Evolutionary conservation across 2,797 vertebrate species (phyloP).

Genomic region (Danio jaintianensis): DNA sequence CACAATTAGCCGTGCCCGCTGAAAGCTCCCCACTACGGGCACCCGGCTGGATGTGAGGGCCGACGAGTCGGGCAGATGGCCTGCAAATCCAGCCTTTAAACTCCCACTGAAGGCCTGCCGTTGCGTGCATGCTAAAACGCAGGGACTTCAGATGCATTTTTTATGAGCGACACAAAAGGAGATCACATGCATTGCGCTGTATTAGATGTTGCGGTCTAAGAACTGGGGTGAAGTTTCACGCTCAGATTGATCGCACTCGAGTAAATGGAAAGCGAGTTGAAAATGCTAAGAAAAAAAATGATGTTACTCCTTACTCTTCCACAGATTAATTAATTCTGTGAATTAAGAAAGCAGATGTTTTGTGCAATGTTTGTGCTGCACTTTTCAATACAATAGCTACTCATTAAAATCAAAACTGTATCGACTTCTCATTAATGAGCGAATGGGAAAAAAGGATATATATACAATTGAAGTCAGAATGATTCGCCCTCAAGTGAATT

Average conservation of each 20-base stretch:
- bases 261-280: too few species aligned
- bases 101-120: constrained; percentile 5
- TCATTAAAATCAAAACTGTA: too few species aligned
- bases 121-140: not conserved
- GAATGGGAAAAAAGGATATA: too few species aligned
- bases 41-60: constrained; percentile 12
- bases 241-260: too few species aligned
- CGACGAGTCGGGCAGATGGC: constrained; percentile 18
- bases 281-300: too few species aligned
- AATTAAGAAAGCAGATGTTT: not conserved
- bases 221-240: not conserved
- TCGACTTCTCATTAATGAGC: too few species aligned
- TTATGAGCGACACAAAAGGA: not conserved
- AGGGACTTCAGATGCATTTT: not conserved
- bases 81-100: constrained; percentile 27
- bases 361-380: not conserved
- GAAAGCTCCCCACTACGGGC: constrained; percentile 35
- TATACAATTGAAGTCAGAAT: too few species aligned
- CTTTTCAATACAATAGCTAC: not conserved
- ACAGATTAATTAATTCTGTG: not conserved
- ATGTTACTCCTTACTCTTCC: too few species aligned
- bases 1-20: constrained; percentile 34
- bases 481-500: too few species aligned
- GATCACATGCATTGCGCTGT: not conserved
- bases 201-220: not conserved